Evolutionary conservation across 1,140 invertebrate species (phyloP).

Genomic region (Lepidurus apus): DNA sequence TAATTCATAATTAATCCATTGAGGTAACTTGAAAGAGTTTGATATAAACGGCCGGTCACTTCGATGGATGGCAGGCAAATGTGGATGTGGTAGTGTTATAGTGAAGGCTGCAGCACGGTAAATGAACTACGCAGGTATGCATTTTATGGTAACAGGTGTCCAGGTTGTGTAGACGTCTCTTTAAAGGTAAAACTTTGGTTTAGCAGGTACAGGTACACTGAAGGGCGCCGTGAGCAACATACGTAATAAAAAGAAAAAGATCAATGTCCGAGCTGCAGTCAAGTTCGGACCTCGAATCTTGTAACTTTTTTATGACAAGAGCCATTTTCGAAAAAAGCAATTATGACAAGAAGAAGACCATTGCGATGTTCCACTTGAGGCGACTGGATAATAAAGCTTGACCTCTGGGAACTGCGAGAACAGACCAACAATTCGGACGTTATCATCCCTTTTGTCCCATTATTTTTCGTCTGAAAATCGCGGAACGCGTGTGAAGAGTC

Average conservation of each 20-base stretch:
- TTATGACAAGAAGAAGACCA: background rate
- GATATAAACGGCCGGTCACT: background rate
- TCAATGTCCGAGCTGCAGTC: background rate
- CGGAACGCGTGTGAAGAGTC: background rate
- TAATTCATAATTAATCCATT: background rate
- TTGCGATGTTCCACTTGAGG: background rate
- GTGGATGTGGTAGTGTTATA: background rate
- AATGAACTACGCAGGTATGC: constrained; percentile 3
- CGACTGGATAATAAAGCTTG: background rate
- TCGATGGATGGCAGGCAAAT: background rate
- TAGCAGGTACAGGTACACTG: background rate
- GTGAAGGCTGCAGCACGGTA: background rate
- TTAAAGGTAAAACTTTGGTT: background rate
- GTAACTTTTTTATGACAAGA: too few relatives aligned
- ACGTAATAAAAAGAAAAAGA: background rate
- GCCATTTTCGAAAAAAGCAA: too few relatives aligned
- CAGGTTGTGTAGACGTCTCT: background rate
- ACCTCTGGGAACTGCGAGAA: background rate
- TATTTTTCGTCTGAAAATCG: background rate
- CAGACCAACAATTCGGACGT: background rate
- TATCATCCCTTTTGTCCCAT: background rate
- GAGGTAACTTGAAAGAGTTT: background rate
- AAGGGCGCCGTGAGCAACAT: background rate
- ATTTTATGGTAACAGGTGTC: constrained; percentile 4
- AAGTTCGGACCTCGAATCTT: too few relatives aligned